These are phyloP conservation scores for Coronaproctus castanopsis DNA, from an alignment of 2,888 invertebrate genomes.

Conservation along the genomic window DNA sequence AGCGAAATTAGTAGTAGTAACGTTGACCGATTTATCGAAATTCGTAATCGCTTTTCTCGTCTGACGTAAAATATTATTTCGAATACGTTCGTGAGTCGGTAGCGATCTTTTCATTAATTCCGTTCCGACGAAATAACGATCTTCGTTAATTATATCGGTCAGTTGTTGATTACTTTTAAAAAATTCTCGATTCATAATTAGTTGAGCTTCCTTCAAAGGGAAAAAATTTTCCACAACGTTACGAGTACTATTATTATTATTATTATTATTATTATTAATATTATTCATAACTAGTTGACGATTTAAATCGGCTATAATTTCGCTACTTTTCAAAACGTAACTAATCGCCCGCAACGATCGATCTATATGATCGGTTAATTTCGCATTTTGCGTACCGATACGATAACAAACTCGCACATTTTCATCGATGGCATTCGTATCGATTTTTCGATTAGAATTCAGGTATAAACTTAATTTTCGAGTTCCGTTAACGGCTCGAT, in stretches of 20 bases:
- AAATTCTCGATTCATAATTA: not conserved
- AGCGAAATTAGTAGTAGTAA: not conserved
- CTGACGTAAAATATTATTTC: not conserved
- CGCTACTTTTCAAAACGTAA: not conserved
- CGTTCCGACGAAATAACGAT: conserved; percentile 4
- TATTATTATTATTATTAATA: not conserved
- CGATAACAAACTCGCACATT: conserved; percentile 6
- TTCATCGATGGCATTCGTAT: not conserved
- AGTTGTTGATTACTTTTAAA: not conserved
- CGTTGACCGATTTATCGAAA: not conserved
- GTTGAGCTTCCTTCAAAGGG: not conserved
- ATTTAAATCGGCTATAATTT: conserved; percentile 3
- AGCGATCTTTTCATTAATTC: not conserved
- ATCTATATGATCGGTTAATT: conserved; percentile 1
- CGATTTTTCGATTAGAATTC: conserved; percentile 4
- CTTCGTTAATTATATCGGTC: not conserved
- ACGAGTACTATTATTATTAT: not conserved
- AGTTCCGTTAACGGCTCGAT: conserved; percentile 7
- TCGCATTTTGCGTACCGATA: conserved; percentile 4
- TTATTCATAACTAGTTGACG: no score
- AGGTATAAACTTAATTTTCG: conserved; percentile 3
- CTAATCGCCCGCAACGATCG: not conserved
- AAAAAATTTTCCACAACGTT: no score
- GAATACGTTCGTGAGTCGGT: not conserved
- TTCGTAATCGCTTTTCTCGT: not conserved